Percentiles rank a stretch among this genome's conserved stretches.
phyloP scores from a whole-genome alignment of 2,113 vertebrate species.

The Podarcis raffonei region DNA sequence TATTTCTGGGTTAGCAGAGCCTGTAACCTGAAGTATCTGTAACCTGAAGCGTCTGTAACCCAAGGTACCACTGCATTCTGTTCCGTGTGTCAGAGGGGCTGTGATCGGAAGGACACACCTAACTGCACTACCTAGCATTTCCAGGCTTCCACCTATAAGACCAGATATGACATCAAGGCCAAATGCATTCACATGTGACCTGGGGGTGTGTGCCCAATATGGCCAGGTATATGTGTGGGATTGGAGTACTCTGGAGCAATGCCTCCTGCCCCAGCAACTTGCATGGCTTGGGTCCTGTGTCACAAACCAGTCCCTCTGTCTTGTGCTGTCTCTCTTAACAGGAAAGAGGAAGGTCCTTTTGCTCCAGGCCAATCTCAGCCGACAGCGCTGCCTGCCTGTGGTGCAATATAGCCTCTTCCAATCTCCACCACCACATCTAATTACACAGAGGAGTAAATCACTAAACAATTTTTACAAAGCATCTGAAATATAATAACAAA shows the following conservation, averaged over 20 bases:
- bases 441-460: conserved; percentile 53
- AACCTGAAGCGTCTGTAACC: too few relatives aligned
- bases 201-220: not conserved
- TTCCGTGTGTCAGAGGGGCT: not conserved
- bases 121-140: not conserved
- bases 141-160: not conserved
- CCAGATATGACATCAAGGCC: not conserved
- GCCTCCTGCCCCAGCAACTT: not conserved
- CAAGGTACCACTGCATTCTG: not conserved
- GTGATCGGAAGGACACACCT: not conserved
- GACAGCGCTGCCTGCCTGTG: conserved; percentile 58
- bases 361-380: conserved; percentile 36
- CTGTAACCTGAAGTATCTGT: too few relatives aligned
- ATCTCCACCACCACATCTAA: conserved; percentile 59
- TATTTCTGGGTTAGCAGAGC: too few relatives aligned
- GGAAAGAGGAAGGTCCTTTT: not conserved
- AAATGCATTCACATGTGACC: not conserved
- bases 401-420: conserved; percentile 60
- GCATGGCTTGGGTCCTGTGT: not conserved
- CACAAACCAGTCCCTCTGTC: conserved; percentile 35
- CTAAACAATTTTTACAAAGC: conserved; percentile 35
- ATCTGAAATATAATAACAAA: conserved; percentile 47
- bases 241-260: not conserved
- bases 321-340: not conserved
- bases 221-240: not conserved